phyloP scores from a whole-genome alignment of 1,140 invertebrate genomes.

The Caenorhabditis inopinata region DNA sequence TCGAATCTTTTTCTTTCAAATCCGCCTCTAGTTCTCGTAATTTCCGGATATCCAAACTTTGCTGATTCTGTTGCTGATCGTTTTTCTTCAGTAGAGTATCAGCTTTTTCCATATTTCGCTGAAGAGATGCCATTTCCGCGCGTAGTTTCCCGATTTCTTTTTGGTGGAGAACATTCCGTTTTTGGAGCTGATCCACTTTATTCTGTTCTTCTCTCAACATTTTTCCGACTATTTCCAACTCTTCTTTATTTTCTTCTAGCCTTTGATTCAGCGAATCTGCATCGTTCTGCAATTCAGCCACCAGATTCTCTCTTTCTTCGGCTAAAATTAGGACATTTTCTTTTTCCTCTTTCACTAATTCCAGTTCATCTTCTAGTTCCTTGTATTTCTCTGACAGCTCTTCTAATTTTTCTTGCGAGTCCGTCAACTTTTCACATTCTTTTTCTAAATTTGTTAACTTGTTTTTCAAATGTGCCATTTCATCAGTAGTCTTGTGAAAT shows the following conservation, averaged over 20 bases:
- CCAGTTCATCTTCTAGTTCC: slow-evolving; percentile 7
- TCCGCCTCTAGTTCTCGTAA: not conserved
- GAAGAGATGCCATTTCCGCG: not conserved
- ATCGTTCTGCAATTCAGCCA: not conserved
- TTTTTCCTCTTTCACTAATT: not conserved
- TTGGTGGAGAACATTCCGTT: not conserved
- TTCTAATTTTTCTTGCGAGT: not conserved
- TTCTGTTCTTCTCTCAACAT: not conserved
- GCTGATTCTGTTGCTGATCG: not conserved
- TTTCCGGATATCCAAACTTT: slow-evolving; percentile 2
- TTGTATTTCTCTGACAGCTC: not conserved
- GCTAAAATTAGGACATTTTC: not conserved
- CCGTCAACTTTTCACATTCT: not conserved
- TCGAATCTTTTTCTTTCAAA: slow-evolving; percentile 1
- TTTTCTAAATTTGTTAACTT: not conserved
- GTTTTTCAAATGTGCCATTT: not conserved
- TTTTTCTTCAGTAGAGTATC: not conserved
- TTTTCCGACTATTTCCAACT: not conserved
- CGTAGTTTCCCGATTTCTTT: not conserved
- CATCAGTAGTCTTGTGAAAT: not conserved
- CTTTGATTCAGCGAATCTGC: not conserved
- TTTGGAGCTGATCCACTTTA: not conserved
- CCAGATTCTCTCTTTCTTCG: not conserved
- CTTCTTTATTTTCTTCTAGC: not conserved
- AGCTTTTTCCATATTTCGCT: not conserved